Conservation (phyloP, 2,888 invertebrate genomes). For the Papilio elwesi region DNA sequence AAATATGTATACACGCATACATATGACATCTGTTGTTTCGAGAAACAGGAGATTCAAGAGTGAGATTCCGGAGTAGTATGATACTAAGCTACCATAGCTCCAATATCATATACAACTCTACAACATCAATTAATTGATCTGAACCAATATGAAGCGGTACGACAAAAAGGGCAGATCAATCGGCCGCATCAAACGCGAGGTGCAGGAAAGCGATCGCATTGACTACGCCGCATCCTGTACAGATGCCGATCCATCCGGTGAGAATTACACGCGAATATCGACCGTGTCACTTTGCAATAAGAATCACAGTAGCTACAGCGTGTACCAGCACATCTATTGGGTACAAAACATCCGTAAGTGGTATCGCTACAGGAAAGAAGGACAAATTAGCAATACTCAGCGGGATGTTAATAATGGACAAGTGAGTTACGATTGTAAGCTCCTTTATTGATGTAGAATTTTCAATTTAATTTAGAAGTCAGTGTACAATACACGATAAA, state of each 20-base stretch:
- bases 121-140: constrained; percentile 28
- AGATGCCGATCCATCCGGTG: constrained; percentile 44
- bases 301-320: not conserved
- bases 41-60: not conserved
- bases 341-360: constrained; percentile 29
- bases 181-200: constrained; percentile 53
- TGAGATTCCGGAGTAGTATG: not conserved
- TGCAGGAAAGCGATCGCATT: constrained; percentile 64
- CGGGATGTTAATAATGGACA: constrained; percentile 25
- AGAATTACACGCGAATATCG: constrained; percentile 51
- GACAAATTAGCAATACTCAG: constrained; percentile 17
- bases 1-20: too few species aligned
- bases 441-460: not conserved
- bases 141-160: not conserved
- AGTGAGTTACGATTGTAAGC: constrained; percentile 4
- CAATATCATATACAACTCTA: constrained; percentile 6
- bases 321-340: constrained; percentile 21
- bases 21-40: too few species aligned
- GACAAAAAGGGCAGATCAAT: constrained; percentile 46
- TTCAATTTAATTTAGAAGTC: not conserved
- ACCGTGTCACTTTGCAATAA: constrained; percentile 49
- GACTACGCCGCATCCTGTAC: constrained; percentile 61
- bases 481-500: not conserved
- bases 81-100: constrained; percentile 4
- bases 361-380: constrained; percentile 16